phyloP scores from a whole-genome alignment of 2,888 invertebrate genomes.

The Amblyjoppa fuscipennis region DNA sequence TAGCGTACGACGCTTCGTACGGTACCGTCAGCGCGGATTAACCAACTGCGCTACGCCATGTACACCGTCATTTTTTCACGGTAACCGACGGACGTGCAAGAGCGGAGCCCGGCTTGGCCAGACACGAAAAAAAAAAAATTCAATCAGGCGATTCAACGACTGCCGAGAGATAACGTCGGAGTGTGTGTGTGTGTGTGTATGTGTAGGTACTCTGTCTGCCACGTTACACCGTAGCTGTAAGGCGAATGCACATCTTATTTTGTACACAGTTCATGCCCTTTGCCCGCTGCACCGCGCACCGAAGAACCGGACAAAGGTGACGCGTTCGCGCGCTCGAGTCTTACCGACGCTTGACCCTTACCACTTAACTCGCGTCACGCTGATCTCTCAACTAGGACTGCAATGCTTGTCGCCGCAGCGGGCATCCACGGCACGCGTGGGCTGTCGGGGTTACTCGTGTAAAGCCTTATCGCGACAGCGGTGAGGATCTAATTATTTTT shows the following conservation, averaged over 20 bases:
- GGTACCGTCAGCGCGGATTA: background rate
- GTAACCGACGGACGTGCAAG: background rate
- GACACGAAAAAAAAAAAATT: background rate
- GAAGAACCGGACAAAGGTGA: background rate
- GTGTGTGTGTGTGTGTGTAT: background rate
- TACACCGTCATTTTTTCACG: background rate
- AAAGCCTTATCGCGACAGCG: background rate
- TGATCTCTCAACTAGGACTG: constrained; percentile 60
- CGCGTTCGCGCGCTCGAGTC: constrained; percentile 42
- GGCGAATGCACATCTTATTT: background rate
- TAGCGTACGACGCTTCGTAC: background rate
- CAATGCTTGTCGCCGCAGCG: constrained; percentile 47
- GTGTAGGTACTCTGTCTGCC: background rate
- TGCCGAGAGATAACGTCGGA: background rate
- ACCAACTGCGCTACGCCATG: background rate
- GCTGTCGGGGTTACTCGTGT: background rate
- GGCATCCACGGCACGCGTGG: constrained; percentile 20
- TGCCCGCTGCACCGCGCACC: background rate
- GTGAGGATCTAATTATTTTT: background rate
- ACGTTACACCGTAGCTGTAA: background rate
- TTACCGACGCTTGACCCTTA: constrained; percentile 57
- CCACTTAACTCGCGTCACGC: constrained; percentile 54
- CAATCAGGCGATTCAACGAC: background rate
- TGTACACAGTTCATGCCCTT: background rate
- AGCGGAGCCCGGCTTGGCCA: background rate